Percentiles rank a stretch among this genome's conserved stretches.
phyloP scores from a whole-genome alignment of 2,888 invertebrate genomes.

The Euplexia lucipara region DNA sequence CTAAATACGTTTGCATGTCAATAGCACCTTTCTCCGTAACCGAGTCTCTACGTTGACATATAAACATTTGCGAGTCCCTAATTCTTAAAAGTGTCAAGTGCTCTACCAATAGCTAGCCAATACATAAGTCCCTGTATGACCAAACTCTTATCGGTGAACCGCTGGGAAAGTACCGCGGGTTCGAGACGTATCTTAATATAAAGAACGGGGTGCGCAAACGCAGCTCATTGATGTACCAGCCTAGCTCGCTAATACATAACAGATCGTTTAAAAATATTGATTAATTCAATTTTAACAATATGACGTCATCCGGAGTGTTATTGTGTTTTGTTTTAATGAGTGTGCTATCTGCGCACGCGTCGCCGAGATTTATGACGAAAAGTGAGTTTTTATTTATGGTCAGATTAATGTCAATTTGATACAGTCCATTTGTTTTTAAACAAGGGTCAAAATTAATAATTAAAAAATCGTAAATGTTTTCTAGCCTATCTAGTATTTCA shows the following conservation, averaged over 20 bases:
- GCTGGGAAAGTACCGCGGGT: conserved; percentile 58
- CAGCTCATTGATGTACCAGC: conserved; percentile 41
- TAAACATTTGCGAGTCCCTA: conserved; percentile 35
- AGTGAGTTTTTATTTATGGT: conserved; percentile 36
- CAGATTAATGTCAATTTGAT: background rate
- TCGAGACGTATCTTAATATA: conserved; percentile 42
- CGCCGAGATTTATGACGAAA: conserved; percentile 22
- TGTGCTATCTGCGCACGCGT: conserved; percentile 38
- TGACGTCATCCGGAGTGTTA: conserved; percentile 38
- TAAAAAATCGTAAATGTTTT: background rate
- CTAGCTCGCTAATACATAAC: conserved; percentile 26
- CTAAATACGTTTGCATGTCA: background rate
- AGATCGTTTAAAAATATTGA: conserved; percentile 9
- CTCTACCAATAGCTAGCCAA: conserved; percentile 1
- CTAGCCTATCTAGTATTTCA: too few relatives aligned
- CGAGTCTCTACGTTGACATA: conserved; percentile 13
- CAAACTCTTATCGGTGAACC: conserved; percentile 41
- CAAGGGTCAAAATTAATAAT: background rate
- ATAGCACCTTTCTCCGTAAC: conserved; percentile 40
- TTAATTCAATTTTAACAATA: conserved; percentile 30
- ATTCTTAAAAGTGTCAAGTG: conserved; percentile 31
- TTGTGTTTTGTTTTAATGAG: conserved; percentile 34
- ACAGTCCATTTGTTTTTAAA: background rate
- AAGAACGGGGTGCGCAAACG: conserved; percentile 22
- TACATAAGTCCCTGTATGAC: conserved; percentile 14